Evolutionary conservation across 2,113 vertebrate species (phyloP).

Genomic region (Gnathonemus longibarbis): DNA sequence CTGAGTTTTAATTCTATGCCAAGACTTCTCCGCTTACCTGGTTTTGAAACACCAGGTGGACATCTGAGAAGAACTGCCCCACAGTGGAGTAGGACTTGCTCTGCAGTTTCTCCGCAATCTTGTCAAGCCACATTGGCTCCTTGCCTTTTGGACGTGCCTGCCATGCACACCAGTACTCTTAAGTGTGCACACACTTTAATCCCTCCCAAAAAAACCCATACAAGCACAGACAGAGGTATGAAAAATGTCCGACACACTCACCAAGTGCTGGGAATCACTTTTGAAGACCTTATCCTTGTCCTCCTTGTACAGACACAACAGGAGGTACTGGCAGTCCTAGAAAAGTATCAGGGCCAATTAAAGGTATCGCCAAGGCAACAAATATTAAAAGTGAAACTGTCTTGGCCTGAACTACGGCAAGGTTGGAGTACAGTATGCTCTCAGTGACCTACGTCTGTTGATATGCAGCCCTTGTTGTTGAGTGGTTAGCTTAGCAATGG

Average conservation of each 20-base stretch:
- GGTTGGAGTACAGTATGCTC: no score
- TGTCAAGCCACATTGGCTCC: slow-evolving; percentile 49
- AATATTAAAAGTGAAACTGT: not conserved
- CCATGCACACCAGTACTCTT: not conserved
- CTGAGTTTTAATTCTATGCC: not conserved
- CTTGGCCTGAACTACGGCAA: no score
- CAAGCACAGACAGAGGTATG: not conserved
- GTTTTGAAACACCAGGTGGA: slow-evolving; percentile 54
- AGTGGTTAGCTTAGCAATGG: no score
- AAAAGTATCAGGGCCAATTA: not conserved
- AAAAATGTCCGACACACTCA: slow-evolving; percentile 25
- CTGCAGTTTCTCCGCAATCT: slow-evolving; percentile 42
- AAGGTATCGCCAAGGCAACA: not conserved
- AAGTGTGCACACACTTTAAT: not conserved
- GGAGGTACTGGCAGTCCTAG: slow-evolving; percentile 58
- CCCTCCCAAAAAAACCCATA: not conserved
- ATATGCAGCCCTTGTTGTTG: not conserved
- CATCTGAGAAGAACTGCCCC: slow-evolving; percentile 44
- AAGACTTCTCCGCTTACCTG: slow-evolving; percentile 37
- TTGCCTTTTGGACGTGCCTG: slow-evolving; percentile 28
- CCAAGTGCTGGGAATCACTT: slow-evolving; percentile 31
- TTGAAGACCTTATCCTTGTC: slow-evolving; percentile 42
- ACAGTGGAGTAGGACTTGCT: slow-evolving; percentile 36
- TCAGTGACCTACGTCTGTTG: not conserved
- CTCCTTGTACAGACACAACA: slow-evolving; percentile 41